These are phyloP conservation scores for Andrena camellia DNA, from an alignment of 2,888 invertebrate species.

Conservation along the genomic window DNA sequence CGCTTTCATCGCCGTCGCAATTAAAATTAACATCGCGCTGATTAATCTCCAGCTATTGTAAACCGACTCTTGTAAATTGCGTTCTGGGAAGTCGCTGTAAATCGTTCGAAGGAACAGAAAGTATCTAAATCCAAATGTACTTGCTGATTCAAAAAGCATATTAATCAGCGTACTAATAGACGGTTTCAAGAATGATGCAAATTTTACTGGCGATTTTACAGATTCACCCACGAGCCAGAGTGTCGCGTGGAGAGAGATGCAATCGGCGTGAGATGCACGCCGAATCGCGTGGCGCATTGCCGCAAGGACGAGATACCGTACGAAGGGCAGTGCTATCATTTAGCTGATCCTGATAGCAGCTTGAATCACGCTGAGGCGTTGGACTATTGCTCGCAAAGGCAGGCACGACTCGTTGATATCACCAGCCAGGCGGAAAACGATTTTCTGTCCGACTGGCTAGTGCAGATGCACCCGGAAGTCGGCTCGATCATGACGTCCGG, in stretches of 20 bases:
- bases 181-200: background rate
- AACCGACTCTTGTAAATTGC: background rate
- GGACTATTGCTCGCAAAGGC: slow-evolving; percentile 83
- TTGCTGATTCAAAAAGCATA: background rate
- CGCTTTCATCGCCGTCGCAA: background rate
- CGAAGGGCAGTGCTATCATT: slow-evolving; percentile 86
- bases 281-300: slow-evolving; percentile 84
- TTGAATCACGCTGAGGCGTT: slow-evolving; percentile 84
- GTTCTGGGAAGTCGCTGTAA: background rate
- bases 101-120: background rate
- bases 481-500: slow-evolving; percentile 85
- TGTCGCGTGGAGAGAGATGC: slow-evolving; percentile 83
- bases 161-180: too few relatives aligned
- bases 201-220: slow-evolving; percentile 34
- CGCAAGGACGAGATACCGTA: slow-evolving; percentile 85
- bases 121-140: background rate
- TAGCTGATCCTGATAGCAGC: slow-evolving; percentile 82
- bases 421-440: slow-evolving; percentile 86
- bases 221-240: slow-evolving; percentile 78
- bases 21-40: background rate
- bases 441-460: slow-evolving; percentile 86
- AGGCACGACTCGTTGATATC: slow-evolving; percentile 85
- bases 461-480: slow-evolving; percentile 81
- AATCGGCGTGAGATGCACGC: slow-evolving; percentile 84
- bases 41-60: background rate